Percentiles rank a stretch among this genome's conserved stretches.
These are phyloP conservation scores for Progne subis DNA, from an alignment of 2,113 vertebrate genomes.

Conservation along the genomic window DNA sequence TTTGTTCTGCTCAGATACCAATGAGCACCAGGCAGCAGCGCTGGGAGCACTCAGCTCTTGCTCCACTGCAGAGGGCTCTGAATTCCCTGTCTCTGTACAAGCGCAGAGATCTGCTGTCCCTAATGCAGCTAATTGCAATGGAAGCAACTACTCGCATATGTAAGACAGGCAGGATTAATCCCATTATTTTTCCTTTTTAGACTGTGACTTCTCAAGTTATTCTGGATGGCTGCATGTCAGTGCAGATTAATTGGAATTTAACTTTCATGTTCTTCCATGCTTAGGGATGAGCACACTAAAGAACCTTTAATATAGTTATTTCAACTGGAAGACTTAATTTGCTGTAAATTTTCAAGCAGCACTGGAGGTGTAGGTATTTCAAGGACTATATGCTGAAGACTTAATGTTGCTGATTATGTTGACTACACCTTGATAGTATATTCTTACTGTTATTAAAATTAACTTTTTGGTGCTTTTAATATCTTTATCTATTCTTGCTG, in stretches of 20 bases:
- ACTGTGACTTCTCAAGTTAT: background rate
- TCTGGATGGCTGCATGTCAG: constrained; percentile 4
- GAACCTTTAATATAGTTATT: constrained; percentile 47
- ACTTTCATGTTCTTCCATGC: constrained; percentile 42
- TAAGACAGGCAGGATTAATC: constrained; percentile 7
- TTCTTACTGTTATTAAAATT: constrained; percentile 15
- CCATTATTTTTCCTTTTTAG: constrained; percentile 11
- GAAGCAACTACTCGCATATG: background rate
- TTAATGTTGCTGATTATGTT: constrained; percentile 29
- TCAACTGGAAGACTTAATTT: constrained; percentile 31
- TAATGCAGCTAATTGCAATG: background rate
- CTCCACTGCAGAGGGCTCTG: background rate
- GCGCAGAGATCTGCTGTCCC: background rate
- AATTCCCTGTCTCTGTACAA: background rate
- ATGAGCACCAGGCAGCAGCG: background rate
- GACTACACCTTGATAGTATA: background rate
- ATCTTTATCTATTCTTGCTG: background rate
- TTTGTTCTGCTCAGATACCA: background rate
- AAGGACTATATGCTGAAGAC: background rate
- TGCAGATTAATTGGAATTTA: constrained; percentile 43
- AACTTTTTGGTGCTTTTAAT: constrained; percentile 24
- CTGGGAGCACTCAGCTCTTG: background rate
- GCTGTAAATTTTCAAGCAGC: constrained; percentile 45
- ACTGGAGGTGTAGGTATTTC: constrained; percentile 34
- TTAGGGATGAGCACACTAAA: constrained; percentile 18